Evolutionary conservation across 2,797 vertebrate species (phyloP).

Genomic region (Syndactyla subalaris): DNA sequence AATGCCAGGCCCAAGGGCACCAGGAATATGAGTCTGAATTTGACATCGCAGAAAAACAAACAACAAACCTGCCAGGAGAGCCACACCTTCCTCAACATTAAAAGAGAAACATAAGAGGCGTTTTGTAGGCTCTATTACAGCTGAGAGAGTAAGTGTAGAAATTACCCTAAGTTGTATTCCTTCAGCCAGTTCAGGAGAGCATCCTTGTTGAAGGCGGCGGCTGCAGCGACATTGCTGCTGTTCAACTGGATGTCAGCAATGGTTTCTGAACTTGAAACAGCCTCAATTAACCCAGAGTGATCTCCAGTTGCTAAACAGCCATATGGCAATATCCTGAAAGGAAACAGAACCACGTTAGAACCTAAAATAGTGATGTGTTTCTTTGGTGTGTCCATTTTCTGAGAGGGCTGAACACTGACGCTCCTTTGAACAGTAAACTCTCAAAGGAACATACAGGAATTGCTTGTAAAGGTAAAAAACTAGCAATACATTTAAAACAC

Average conservation of each 20-base stretch:
- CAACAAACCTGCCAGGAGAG: background rate
- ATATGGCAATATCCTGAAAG: constrained; percentile 92
- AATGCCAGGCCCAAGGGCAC: background rate
- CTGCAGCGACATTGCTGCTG: constrained; percentile 94
- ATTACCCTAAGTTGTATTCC: constrained; percentile 94
- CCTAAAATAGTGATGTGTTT: background rate
- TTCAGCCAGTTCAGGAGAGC: constrained; percentile 98
- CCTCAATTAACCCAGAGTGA: constrained; percentile 94
- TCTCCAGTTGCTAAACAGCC: constrained; percentile 98
- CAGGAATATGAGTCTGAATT: background rate
- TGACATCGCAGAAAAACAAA: background rate
- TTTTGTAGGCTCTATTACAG: background rate
- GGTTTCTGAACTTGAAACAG: constrained; percentile 93
- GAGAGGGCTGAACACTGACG: background rate
- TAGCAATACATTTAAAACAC: background rate
- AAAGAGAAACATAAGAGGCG: background rate
- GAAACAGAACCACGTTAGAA: background rate
- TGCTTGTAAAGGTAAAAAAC: background rate
- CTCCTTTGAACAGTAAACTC: background rate
- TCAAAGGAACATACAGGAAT: background rate
- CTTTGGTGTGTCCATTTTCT: background rate
- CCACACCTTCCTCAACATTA: background rate
- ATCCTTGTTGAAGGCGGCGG: constrained; percentile 98
- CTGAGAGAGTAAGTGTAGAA: background rate
- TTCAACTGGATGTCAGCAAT: constrained; percentile 99